Evolutionary conservation across 2,113 vertebrate species (phyloP).

Genomic region (Pseudorectes ferrugineus): DNA sequence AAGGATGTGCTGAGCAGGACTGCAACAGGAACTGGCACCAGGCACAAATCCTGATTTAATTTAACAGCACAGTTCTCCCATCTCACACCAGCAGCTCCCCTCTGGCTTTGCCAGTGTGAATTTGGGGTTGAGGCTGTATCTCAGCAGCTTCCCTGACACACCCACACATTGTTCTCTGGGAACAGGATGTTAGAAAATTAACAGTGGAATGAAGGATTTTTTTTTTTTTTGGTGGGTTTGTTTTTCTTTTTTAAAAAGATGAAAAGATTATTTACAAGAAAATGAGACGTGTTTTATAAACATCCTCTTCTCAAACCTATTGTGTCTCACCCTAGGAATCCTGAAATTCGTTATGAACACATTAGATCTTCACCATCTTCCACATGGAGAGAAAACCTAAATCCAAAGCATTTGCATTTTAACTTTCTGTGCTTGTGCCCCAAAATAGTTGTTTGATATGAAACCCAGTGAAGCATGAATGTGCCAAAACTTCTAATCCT

Average conservation of each 20-base stretch:
- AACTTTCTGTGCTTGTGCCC: background rate
- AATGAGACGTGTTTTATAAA: background rate
- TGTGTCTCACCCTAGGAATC: background rate
- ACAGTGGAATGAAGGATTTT: background rate
- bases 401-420: background rate
- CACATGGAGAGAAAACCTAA: background rate
- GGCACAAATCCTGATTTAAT: background rate
- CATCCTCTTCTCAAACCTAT: constrained; percentile 27
- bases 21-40: background rate
- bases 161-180: constrained; percentile 21
- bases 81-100: background rate
- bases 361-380: background rate
- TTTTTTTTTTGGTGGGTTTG: background rate
- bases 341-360: background rate
- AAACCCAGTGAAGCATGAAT: background rate
- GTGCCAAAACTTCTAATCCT: background rate
- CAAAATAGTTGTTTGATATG: background rate
- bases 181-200: constrained; percentile 47
- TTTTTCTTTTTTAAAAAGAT: constrained; percentile 10
- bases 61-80: background rate
- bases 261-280: constrained; percentile 36
- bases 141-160: background rate
- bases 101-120: background rate
- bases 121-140: background rate
- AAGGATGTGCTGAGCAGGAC: background rate